Conservation (phyloP, 2,113 vertebrate species). For the Thunnus thynnus region DNA sequence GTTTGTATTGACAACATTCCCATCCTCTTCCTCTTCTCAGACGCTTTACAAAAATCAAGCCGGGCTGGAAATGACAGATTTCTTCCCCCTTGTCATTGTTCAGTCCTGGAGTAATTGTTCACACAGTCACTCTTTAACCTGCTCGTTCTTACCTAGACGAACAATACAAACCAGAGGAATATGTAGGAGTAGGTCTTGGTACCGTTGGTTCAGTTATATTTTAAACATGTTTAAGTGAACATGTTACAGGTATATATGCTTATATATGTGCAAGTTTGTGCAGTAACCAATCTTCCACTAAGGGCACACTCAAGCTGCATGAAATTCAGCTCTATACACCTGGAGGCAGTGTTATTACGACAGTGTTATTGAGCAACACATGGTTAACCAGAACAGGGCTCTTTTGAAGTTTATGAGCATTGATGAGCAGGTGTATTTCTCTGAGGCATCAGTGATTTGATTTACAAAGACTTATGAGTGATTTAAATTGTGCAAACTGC, state of each 20-base stretch:
- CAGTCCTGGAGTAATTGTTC: neutral
- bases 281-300: neutral
- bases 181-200: neutral
- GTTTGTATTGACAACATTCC: conserved; percentile 44
- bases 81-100: neutral
- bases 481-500: conserved; percentile 3
- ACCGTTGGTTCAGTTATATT: neutral
- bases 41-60: conserved; percentile 61
- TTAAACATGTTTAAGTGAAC: neutral
- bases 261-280: conserved; percentile 19
- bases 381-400: neutral
- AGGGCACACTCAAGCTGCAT: neutral
- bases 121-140: neutral
- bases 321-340: conserved; percentile 15
- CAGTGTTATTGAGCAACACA: conserved; percentile 32
- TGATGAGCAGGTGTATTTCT: neutral
- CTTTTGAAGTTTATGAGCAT: conserved; percentile 6
- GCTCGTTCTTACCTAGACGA: neutral
- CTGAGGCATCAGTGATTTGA: neutral
- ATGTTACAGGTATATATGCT: neutral
- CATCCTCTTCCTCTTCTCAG: neutral
- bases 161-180: neutral
- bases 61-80: conserved; percentile 1
- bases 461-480: conserved; percentile 9
- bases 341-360: conserved; percentile 11